Evolutionary conservation across 2,888 invertebrate genomes (phyloP), one percentile per base, ranked within the genome.

Genomic region (Eubasilissa splendida): DNA sequence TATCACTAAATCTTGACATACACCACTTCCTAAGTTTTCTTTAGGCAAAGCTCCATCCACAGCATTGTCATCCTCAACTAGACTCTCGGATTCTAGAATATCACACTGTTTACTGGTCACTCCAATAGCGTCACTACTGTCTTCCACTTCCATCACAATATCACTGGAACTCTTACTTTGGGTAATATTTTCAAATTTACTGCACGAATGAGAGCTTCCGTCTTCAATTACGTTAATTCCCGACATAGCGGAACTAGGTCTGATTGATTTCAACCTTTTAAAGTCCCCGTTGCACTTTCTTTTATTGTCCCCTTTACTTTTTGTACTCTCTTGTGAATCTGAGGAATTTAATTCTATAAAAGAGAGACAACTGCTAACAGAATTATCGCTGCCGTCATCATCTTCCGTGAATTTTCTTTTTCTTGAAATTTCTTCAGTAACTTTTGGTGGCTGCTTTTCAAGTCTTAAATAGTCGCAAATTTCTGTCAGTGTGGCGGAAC

Each of bases 221-320:
- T 73, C 71, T 14, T 73, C 71, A n/a, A 73, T 77, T 2, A 76
- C 22, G 52, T 70, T 65, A 22, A 82, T 50, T 9, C 82, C 82
- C 7, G 82, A 82, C 82, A 82, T 71, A 10, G 58, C 82, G 5
- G 82, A 82, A 11, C 59, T 71, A 3, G 82, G 82, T 50, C 82
- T 42, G 8, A 79, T 70, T 10, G 56, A 54, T 12, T 82, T 71
- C 5, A 82, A 31, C 11, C 56, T 79, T 42, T 73, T 53, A 50
- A 76, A 81, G 11, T 70, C 59, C 52, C 59, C n/a, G 3, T 70
- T 54, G 3, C 52, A 8, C 31, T 71, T 52, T 50, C 33, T 60
- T 52, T 54, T 76, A 70, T 54, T 77, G 75, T 14, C 73, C 79
- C 22, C 14, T 54, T 53, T 66, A 42, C 75, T 76, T n/a, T 80